Evolutionary conservation across 2,113 vertebrate species (phyloP), one percentile per base, ranked within the genome.

Genomic region (Gobiocypris rarus): DNA sequence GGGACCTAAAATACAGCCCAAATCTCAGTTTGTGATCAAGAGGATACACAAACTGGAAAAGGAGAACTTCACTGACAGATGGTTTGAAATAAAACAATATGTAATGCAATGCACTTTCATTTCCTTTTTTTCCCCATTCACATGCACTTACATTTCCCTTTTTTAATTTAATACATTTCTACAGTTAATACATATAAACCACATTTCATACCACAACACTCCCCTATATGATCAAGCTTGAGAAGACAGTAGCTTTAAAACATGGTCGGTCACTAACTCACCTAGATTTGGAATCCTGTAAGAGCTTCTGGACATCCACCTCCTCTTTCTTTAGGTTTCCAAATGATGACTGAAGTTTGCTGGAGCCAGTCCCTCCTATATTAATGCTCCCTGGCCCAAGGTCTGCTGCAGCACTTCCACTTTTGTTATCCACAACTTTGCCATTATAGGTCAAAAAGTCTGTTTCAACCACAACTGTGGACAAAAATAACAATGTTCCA

Each of bases 241-340:
- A 38, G 17, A 41, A 43, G 28, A 67, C 14, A 0, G 28, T 1
- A 6, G 63, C 63, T 67, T 31, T 34, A 4, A 19, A 34, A 43
- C 9, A 31, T 15, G 19, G 5, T 69, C 31, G 19, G 52, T 70
- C 26, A 61, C n/a, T n/a, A n/a, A n/a, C 89, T 31, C 82, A 97
- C 97, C 96, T 96, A 88, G 92, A 90, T 74, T 91, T 92, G 7
- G 92, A 89, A 0, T 95, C 93, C 82, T 86, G 89, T 80, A 98
- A 93, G 67, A 99, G 92, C 85, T 95, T 95, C 88, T 95, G 95
- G 84, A 99, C 85, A 70, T 97, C 95, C 83, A 96, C 77, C 87
- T 98, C 97, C 87, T 97, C 95, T 89, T 98, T 99, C 89, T 93
- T 95, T 84, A 99, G 90, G 77, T 91, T 93, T 63, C 97, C 97